Conservation (phyloP, 2,113 vertebrate species). For the Semicossyphus pulcher region DNA sequence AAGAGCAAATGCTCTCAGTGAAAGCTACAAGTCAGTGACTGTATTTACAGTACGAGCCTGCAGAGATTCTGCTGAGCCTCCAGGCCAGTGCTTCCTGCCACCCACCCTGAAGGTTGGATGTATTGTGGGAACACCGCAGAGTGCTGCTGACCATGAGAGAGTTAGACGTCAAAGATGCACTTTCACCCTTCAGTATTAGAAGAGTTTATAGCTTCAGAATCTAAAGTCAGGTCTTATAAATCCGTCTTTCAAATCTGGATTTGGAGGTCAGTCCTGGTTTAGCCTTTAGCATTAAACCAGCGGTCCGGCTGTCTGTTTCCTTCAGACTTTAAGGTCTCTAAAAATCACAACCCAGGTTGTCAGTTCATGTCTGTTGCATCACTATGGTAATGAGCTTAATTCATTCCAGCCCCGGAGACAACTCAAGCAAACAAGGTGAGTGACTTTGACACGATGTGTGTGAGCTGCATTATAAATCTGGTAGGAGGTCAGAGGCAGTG, state of each 20-base stretch:
- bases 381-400: not conserved
- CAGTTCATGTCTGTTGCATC: not conserved
- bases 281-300: not conserved
- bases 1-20: constrained; percentile 24
- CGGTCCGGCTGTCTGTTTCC: not conserved
- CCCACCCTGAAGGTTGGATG: constrained; percentile 19
- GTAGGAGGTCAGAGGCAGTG: constrained; percentile 4
- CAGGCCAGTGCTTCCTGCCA: not conserved
- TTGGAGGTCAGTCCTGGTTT: not conserved
- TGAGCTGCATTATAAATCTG: constrained; percentile 26
- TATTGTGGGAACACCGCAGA: constrained; percentile 14
- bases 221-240: not conserved
- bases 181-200: not conserved
- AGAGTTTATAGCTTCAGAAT: not conserved
- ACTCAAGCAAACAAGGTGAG: constrained; percentile 28
- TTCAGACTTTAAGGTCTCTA: not conserved
- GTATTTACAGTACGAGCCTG: not conserved
- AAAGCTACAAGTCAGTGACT: not conserved
- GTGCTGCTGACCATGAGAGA: not conserved
- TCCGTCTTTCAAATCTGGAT: not conserved
- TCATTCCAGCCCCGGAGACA: not conserved
- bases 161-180: constrained; percentile 12
- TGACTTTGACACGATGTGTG: constrained; percentile 15
- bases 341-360: not conserved
- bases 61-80: constrained; percentile 17